Percentiles rank a stretch among this genome's conserved stretches.
Conservation (phyloP, 2,888 invertebrate genomes). For the Epirrhoe tristata region DNA sequence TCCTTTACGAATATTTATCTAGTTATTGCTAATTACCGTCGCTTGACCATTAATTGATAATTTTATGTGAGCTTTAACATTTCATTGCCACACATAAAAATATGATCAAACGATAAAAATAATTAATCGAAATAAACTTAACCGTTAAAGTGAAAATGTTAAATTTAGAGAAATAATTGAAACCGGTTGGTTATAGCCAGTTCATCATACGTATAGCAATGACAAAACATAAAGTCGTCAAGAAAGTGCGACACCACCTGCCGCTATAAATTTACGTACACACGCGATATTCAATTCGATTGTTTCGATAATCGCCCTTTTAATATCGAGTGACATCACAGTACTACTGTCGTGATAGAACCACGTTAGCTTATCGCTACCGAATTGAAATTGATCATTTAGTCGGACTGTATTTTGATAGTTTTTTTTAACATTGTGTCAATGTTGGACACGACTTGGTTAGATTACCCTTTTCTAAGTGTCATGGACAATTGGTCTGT, state of each 20-base stretch:
- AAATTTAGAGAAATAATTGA: slow-evolving; percentile 14
- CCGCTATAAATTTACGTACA: slow-evolving; percentile 50
- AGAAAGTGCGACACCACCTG: slow-evolving; percentile 57
- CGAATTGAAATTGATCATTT: slow-evolving; percentile 66
- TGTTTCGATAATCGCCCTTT: slow-evolving; percentile 69
- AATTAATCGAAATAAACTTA: not conserved
- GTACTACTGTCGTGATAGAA: slow-evolving; percentile 61
- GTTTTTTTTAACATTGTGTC: slow-evolving; percentile 7
- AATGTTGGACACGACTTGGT: not conserved
- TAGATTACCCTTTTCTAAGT: slow-evolving; percentile 1
- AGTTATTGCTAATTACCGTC: slow-evolving; percentile 1
- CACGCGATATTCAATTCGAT: slow-evolving; percentile 73
- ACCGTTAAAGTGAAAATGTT: not conserved
- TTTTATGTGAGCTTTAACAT: slow-evolving; percentile 11
- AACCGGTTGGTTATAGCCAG: slow-evolving; percentile 22
- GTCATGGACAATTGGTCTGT: slow-evolving; percentile 3
- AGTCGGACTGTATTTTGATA: slow-evolving; percentile 36
- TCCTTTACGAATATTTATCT: not conserved
- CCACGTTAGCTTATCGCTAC: slow-evolving; percentile 62
- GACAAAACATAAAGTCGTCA: slow-evolving; percentile 48
- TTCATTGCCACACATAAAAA: slow-evolving; percentile 8
- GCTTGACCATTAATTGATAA: slow-evolving; percentile 4
- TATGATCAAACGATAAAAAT: not conserved
- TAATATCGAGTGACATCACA: slow-evolving; percentile 57
- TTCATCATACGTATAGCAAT: slow-evolving; percentile 40